Evolutionary conservation across 2,888 invertebrate genomes (phyloP).

Genomic region (Mythimna lalbum): DNA sequence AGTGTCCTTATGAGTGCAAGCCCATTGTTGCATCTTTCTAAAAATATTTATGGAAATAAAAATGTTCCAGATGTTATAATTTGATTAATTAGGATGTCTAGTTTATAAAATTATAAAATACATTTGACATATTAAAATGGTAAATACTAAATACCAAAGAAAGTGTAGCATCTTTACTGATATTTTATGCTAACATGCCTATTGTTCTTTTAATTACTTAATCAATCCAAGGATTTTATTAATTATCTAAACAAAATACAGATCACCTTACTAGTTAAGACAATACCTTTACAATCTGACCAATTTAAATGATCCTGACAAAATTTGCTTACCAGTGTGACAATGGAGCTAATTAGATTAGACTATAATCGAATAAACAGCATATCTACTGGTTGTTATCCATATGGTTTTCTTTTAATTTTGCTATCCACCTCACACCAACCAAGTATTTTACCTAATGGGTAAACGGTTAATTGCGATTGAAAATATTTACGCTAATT

Average conservation of each 20-base stretch:
- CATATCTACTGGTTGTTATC: background rate
- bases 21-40: constrained; percentile 76
- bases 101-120: background rate
- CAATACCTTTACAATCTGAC: no score
- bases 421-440: background rate
- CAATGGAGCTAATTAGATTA: no score
- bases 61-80: background rate
- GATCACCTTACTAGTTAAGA: no score
- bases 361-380: no score
- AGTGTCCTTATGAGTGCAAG: constrained; percentile 69
- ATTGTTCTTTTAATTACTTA: background rate
- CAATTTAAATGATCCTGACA: no score
- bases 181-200: background rate
- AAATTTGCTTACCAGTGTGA: no score
- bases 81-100: no score
- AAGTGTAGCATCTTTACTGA: background rate
- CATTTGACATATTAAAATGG: background rate
- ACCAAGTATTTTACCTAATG: background rate
- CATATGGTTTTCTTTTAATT: background rate
- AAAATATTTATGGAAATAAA: constrained; percentile 6
- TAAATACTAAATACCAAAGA: background rate
- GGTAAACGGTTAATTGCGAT: no score
- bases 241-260: no score
- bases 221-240: no score
- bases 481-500: no score